Evolutionary conservation across 2,797 vertebrate genomes (phyloP), one percentile per base, ranked within the genome.

Genomic region (Enteromius viviparus): DNA sequence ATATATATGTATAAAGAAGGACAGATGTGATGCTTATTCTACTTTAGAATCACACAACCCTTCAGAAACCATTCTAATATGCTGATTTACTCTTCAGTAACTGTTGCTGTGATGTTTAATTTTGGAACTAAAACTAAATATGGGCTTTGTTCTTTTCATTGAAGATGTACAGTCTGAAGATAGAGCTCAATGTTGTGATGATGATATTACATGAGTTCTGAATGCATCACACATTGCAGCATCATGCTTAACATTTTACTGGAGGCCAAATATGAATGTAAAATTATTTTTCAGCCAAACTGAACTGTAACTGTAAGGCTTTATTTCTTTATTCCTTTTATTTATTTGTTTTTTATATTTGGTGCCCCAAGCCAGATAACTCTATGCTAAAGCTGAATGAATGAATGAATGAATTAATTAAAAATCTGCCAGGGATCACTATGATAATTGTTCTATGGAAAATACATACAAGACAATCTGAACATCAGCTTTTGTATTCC

Each of bases 241-340:
- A 42, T 42, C 40, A 42, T 42, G 8, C 40, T 42, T 42, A 65
- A 82, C 15, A 76, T 82, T 6, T 72, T 45, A 66, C 66, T 11
- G 17, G 23, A 80, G 65, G 65, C 51, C 34, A 70, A 58, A 70
- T 42, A n/a, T 70, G 23, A 70, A 53, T 4, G 1, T 23, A 76
- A 58, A 23, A 76, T 60, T 10, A 42, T 26, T 42, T 11, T n/a
- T 37, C 11, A 42, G n/a, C 37, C 53, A 76, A 34, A 76, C 34
- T 75, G 62, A 78, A 78, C 47, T 71, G 82, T 84, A 84, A 78
- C 68, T 65, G 42, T 40, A 81, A 65, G 45, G 76, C 26, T 55
- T 55, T 29, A 55, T 53, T 42, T 23, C 21, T 69, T 42, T 21
- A 19, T 21, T 21, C 4, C 4, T 37, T 21, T 11, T 21, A 21